A percentile compares a stretch with the other conserved stretches of the same genome.
phyloP scores from a whole-genome alignment of 2,113 vertebrate species.

The Lepus americanus region DNA sequence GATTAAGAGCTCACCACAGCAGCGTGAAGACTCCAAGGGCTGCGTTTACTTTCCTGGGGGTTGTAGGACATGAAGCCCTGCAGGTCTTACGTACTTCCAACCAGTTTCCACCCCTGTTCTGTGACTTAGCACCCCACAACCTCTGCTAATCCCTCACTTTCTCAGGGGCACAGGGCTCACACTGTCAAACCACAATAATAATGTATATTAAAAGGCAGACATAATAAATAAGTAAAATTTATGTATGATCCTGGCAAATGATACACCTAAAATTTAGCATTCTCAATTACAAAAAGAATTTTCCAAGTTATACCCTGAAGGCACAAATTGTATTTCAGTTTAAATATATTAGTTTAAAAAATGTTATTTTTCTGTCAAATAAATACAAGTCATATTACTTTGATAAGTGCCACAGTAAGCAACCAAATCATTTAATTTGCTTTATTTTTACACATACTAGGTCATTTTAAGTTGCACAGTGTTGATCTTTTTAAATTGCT shows the following conservation, averaged over 20 bases:
- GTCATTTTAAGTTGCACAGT: too few species aligned
- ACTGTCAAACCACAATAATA: not conserved
- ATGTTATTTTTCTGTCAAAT: not conserved
- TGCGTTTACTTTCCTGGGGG: too few species aligned
- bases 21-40: not conserved
- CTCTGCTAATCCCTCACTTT: not conserved
- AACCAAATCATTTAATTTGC: slow-evolving; percentile 7
- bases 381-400: not conserved
- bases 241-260: not conserved
- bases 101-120: not conserved
- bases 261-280: not conserved
- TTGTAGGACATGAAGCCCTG: not conserved
- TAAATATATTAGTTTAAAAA: not conserved
- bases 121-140: not conserved
- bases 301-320: not conserved
- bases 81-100: not conserved
- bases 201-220: not conserved
- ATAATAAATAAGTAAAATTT: not conserved
- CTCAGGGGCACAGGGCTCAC: not conserved
- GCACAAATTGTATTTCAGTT: not conserved
- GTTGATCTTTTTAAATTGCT: too few species aligned
- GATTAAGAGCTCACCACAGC: not conserved
- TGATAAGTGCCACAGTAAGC: not conserved
- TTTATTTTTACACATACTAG: too few species aligned
- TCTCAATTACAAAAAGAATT: not conserved